A percentile compares a stretch with the other conserved stretches of the same genome.
phyloP scores from a whole-genome alignment of 2,797 vertebrate genomes.

The Sebastes steindachneri region DNA sequence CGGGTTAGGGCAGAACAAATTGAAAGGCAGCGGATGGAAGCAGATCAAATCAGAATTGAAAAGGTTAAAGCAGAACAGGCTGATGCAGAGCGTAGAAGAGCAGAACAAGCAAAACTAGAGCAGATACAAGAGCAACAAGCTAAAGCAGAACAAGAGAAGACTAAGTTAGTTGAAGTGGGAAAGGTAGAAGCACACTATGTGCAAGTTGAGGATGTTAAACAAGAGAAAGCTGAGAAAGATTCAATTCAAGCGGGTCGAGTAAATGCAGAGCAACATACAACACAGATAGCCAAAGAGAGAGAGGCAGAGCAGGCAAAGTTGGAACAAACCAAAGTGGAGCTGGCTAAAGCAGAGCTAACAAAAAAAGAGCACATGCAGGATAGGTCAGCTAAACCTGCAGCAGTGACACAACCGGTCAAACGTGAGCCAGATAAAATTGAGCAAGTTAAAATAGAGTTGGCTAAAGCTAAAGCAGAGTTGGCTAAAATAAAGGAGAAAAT shows the following conservation, averaged over 20 bases:
- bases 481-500: constrained; percentile 76
- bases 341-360: constrained; percentile 17
- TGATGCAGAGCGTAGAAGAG: constrained; percentile 16
- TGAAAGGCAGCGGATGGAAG: constrained; percentile 8
- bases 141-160: constrained; percentile 25
- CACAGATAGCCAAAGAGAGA: constrained; percentile 1
- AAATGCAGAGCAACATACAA: constrained; percentile 5
- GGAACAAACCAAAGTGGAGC: constrained; percentile 20
- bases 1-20: constrained; percentile 14
- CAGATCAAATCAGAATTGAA: constrained; percentile 37
- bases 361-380: constrained; percentile 44
- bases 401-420: constrained; percentile 37
- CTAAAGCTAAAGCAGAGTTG: constrained; percentile 76
- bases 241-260: neutral
- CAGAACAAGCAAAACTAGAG: constrained; percentile 4
- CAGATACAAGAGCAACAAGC: constrained; percentile 9
- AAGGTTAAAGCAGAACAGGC: constrained; percentile 35
- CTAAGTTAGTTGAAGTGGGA: neutral
- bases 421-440: constrained; percentile 67
- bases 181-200: constrained; percentile 25
- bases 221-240: constrained; percentile 12
- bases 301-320: constrained; percentile 18
- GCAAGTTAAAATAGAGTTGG: constrained; percentile 70
- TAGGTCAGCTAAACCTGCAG: constrained; percentile 28
- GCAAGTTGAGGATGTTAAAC: constrained; percentile 11